Evolutionary conservation across 2,888 invertebrate genomes (phyloP).

Genomic region (Meiosimyza platycephala): DNA sequence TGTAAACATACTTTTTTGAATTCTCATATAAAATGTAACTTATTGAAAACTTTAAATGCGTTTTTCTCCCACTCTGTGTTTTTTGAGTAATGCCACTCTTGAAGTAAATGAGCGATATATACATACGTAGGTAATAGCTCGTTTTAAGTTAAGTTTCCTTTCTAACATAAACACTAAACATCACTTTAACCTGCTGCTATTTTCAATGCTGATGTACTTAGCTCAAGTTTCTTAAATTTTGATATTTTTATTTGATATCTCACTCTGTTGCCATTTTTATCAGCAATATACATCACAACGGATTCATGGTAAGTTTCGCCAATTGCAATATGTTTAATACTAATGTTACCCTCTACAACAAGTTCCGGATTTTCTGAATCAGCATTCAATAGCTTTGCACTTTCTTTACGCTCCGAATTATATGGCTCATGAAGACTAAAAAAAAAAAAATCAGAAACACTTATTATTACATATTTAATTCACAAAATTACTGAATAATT

Average conservation of each 20-base stretch:
- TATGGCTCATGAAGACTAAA: background rate
- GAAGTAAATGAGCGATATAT: too few species aligned
- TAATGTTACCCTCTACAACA: constrained; percentile 49
- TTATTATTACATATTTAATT: background rate
- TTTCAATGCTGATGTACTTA: too few species aligned
- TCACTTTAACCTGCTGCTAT: too few species aligned
- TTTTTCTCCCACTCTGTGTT: too few species aligned
- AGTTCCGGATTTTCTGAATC: constrained; percentile 41
- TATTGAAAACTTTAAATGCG: too few species aligned
- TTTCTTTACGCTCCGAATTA: background rate
- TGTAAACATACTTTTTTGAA: too few species aligned
- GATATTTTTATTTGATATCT: constrained; percentile 43
- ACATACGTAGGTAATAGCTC: too few species aligned
- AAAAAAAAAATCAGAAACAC: background rate
- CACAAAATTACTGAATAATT: background rate
- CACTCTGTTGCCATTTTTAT: constrained; percentile 51
- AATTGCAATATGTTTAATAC: constrained; percentile 32
- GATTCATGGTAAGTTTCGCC: constrained; percentile 34
- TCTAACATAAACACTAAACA: too few species aligned
- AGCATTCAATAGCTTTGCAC: constrained; percentile 35
- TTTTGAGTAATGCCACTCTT: too few species aligned
- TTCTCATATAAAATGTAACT: too few species aligned
- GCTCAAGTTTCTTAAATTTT: too few species aligned
- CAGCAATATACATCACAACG: constrained; percentile 48
- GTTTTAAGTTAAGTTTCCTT: too few species aligned